These are phyloP conservation scores for Clytia hemisphaerica DNA, from an alignment of 30 jellyfish, hydroid and myxozoan genomes.

Conservation along the genomic window DNA sequence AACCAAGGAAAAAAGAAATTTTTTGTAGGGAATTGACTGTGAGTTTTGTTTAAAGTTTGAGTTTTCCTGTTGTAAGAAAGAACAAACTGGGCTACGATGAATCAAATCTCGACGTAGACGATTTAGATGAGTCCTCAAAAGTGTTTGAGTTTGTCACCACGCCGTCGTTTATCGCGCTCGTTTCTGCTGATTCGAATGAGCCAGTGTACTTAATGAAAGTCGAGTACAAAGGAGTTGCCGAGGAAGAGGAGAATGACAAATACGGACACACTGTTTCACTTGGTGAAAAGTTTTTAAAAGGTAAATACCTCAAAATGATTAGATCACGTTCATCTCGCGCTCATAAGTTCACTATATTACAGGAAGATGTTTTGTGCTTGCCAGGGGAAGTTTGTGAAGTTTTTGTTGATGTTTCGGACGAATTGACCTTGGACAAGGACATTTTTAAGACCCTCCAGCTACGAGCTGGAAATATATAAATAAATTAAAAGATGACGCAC, in stretches of 20 bases:
- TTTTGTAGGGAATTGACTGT: slow-evolving; percentile 8
- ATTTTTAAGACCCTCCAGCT: not conserved
- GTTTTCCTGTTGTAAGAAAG: not conserved
- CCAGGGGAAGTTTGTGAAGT: not conserved
- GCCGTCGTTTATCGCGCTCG: not conserved
- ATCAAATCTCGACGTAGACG: not conserved
- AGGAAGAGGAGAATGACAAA: not conserved
- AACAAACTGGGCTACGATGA: not conserved
- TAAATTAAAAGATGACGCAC: too few species aligned
- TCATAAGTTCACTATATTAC: not conserved
- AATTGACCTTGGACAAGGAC: not conserved
- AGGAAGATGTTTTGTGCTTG: not conserved
- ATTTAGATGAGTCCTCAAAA: not conserved
- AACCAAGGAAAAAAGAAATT: not conserved
- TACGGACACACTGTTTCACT: not conserved
- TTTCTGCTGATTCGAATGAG: not conserved
- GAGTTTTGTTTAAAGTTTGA: slow-evolving; percentile 2
- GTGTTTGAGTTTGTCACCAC: not conserved
- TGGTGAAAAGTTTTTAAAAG: not conserved
- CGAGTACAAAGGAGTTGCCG: not conserved
- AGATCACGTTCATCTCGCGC: not conserved
- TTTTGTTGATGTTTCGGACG: not conserved
- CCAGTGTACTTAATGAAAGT: not conserved
- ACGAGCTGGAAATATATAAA: too few species aligned
- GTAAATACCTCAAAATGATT: not conserved